Evolutionary conservation across 2,113 vertebrate species (phyloP).

Genomic region (Varanus komodoensis): DNA sequence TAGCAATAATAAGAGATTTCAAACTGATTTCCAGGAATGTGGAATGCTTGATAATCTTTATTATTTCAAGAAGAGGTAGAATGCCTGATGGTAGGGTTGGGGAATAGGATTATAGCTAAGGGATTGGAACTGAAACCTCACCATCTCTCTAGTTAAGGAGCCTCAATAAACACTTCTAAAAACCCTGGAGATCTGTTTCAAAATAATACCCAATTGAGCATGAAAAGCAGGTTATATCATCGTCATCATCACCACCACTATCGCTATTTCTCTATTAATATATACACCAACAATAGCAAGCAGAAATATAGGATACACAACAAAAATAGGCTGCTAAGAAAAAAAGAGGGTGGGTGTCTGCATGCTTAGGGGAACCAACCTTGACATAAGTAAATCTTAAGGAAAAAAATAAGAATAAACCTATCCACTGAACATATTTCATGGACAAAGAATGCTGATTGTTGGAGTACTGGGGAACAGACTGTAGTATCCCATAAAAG

Average conservation of each 20-base stretch:
- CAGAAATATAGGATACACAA: background rate
- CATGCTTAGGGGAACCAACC: background rate
- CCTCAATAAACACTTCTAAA: background rate
- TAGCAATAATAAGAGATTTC: conserved; percentile 10
- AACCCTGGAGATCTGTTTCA: background rate
- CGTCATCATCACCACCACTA: too few species aligned
- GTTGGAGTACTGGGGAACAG: background rate
- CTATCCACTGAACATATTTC: background rate
- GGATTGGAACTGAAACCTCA: background rate
- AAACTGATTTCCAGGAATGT: background rate
- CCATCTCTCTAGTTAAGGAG: background rate
- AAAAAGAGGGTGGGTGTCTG: too few species aligned
- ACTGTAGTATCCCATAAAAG: background rate
- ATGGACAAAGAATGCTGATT: too few species aligned
- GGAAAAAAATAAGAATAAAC: too few species aligned
- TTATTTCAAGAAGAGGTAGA: background rate
- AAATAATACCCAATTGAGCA: background rate
- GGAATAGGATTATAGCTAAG: background rate
- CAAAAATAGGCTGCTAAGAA: background rate
- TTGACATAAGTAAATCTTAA: background rate
- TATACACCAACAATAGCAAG: background rate
- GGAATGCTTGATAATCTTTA: background rate
- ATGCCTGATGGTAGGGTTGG: too few species aligned
- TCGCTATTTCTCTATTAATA: background rate
- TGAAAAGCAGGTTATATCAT: background rate